These are phyloP conservation scores for Carassius carassius DNA, from an alignment of 2,113 vertebrate genomes.

Conservation along the genomic window DNA sequence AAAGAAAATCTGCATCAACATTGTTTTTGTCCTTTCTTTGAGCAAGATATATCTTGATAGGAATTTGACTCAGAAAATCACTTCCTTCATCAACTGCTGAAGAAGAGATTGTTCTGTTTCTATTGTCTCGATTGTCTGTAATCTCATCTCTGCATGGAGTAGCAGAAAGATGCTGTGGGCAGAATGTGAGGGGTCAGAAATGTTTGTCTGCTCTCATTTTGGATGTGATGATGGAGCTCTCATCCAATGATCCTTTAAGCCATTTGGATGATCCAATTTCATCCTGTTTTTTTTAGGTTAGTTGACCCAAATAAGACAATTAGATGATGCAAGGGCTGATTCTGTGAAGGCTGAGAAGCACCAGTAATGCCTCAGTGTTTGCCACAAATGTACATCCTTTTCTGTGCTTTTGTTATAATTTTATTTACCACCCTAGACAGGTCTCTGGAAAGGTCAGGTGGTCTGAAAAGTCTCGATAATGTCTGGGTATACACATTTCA, in stretches of 20 bases:
- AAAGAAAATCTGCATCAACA: neutral
- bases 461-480: no score
- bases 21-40: neutral
- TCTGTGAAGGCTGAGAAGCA: neutral
- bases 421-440: neutral
- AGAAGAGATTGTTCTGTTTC: neutral
- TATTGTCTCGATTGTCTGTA: neutral
- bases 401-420: neutral
- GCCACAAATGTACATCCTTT: neutral
- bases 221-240: neutral
- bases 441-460: neutral
- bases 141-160: neutral
- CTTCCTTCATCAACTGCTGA: neutral
- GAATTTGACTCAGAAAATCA: slow-evolving; percentile 2
- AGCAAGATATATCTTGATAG: neutral
- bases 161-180: neutral
- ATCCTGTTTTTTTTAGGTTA: slow-evolving; percentile 1
- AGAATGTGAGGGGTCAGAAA: neutral
- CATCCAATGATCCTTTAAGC: slow-evolving; percentile 8
- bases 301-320: neutral
- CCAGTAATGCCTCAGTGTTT: neutral
- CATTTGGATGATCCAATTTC: neutral
- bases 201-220: neutral
- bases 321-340: neutral
- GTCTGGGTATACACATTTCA: neutral